Base-by-base conservation (phyloP, 1,140 invertebrate genomes). In the Lethocerus indicus region DNA sequence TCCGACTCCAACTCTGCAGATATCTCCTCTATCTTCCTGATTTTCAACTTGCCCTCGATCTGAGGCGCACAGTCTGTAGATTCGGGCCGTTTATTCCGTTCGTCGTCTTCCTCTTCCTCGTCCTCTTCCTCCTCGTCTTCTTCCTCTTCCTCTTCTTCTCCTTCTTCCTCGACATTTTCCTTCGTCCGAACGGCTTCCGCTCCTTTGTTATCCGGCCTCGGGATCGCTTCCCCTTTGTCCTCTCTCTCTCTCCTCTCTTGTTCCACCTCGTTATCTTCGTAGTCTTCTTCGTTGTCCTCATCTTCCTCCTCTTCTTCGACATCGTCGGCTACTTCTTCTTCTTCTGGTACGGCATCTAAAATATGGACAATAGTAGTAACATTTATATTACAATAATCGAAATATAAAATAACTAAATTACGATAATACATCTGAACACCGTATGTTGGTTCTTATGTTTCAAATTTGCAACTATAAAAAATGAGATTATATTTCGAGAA, bases 101-200 rank as follows among this genome's bases (percentile, higher is more conserved):
- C 58, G 23, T 50, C 42, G 14, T 52, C 54, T 42, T 55, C 51
- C 16, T 54, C 54, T 36, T 58, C 51, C 4, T 58, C 58, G 18
- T 58, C 52, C 25, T 55, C 45, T 27, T 56, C 54, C 18, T 57
- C 44, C 23, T 51, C 51, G 26, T 54, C 55, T 32, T 51, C 37
- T n/a, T 37, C 41, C 2, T 49, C 35, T 16, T 56, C 54, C 26
- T 54, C 55, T 35, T 49, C 47, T 32, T 39, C 45, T 16, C 24
- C 29, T 18, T 51, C 49, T 51, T 54, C 52, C 36, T 52, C 51
- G 32, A 42, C 25, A 20, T 41, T 20, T 42, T 40, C 40, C 62
- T 49, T 65, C 64, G 13, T 20, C 36, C 1, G 16, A 39, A 16
- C 5, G 18, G 18, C 23, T 3, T 20, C 36, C 1, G 14, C 12